Evolutionary conservation across 2,113 vertebrate genomes (phyloP), one percentile per base, ranked within the genome.

Genomic region (Malurus alboscapulatus): DNA sequence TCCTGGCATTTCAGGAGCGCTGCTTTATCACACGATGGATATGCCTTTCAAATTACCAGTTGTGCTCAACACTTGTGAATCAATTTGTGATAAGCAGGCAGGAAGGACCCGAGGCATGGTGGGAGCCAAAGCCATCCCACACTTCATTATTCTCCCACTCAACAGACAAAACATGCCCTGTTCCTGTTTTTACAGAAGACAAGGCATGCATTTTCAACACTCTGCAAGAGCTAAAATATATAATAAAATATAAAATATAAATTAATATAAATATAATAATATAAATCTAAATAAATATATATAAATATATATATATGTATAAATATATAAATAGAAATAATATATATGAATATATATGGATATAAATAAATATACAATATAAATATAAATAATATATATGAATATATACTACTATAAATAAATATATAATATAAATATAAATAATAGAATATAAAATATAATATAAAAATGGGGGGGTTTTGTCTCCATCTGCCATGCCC

Each of bases 21-120:
- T 78, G 48, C 63, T 69, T 13, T 84, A 50, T 48, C 89, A 57
- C 55, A 47, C 12, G 5, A 36, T 4, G 36, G 40, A 29, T 29
- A 21, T 26, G 40, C 32, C 62, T 86, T 38, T 72, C 65, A 75
- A 85, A 87, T 76, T 8, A 63, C 55, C 59, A 65, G 48, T 58
- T 92, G 48, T 48, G 51, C 36, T 87, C 7, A 3, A 65, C 29
- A 40, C 22, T 51, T 79, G 79, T 36, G 76, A 88, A 72, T 83
- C 73, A 74, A 20, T 47, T 88, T 69, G 62, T 87, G 77, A 62
- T 68, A 67, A 93, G n/a, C 81, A 87, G 76, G 20, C 87, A 75
- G 15, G 34, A 47, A 77, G 66, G 59, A 22, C 24, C 42, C 3
- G 1, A 38, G 78, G 26, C 54, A 75, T 2, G 38, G 38, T 1